Conservation (phyloP, 1,140 invertebrate genomes). For the Eciton burchellii region DNA sequence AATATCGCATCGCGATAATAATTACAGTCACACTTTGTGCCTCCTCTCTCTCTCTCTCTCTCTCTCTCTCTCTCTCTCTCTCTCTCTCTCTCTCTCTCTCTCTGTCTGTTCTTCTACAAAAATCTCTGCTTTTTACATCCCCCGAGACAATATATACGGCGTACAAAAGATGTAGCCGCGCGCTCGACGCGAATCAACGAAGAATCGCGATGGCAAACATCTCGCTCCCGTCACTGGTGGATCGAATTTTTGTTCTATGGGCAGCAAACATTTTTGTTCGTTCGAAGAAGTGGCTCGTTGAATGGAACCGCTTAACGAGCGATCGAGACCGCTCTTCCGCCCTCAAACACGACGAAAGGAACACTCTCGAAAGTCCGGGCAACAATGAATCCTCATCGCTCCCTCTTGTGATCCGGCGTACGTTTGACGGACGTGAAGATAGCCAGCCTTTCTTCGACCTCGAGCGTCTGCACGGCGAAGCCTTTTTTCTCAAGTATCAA, state of each 20-base stretch:
- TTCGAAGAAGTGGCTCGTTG: constrained; percentile 51
- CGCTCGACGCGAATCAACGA: constrained; percentile 21
- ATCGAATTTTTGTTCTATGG: constrained; percentile 41
- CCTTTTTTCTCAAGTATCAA: constrained; percentile 66
- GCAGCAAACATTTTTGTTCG: constrained; percentile 66
- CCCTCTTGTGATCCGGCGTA: constrained; percentile 70
- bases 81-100: no score
- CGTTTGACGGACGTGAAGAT: constrained; percentile 74
- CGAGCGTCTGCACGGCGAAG: constrained; percentile 29
- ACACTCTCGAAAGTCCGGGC: constrained; percentile 53
- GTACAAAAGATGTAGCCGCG: constrained; percentile 2
- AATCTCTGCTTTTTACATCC: background rate
- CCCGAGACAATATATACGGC: background rate
- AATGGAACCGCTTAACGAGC: constrained; percentile 71
- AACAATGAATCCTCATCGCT: constrained; percentile 73
- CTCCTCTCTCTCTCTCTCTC: no score
- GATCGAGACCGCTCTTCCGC: constrained; percentile 63
- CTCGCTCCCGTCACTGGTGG: constrained; percentile 4
- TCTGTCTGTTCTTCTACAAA: background rate
- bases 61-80: no score
- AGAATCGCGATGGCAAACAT: constrained; percentile 42
- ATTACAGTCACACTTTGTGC: constrained; percentile 7
- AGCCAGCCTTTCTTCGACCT: constrained; percentile 67
- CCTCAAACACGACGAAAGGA: constrained; percentile 64
- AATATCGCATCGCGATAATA: no score